Percentiles rank a stretch among this genome's conserved stretches.
phyloP scores from a whole-genome alignment of 2,113 vertebrate species.

The Tupaia chinensis region DNA sequence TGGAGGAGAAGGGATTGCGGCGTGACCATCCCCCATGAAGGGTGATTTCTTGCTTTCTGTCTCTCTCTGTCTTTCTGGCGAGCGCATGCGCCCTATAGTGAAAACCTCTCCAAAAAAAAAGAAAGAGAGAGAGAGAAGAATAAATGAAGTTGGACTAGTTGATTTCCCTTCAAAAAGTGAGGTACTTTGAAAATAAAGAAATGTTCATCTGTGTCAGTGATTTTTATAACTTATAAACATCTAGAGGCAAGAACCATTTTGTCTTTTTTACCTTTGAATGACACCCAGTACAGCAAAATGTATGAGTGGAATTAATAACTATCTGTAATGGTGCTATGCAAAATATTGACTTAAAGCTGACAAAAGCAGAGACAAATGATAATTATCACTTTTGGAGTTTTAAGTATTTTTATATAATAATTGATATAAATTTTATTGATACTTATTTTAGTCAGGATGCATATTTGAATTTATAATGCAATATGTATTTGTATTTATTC shows the following conservation, averaged over 20 bases:
- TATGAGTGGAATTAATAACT: conserved; percentile 48
- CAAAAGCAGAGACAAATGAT: neutral
- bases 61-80: no score
- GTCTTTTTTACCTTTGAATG: neutral
- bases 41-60: no score
- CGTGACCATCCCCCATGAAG: no score
- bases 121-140: no score
- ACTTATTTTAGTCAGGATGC: neutral
- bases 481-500: conserved; percentile 48
- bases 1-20: no score
- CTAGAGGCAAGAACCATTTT: conserved; percentile 13
- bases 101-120: no score
- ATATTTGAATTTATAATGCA: neutral
- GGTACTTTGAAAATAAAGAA: conserved; percentile 30
- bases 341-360: conserved; percentile 4
- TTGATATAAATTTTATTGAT: conserved; percentile 29
- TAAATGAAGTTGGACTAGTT: neutral
- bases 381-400: conserved; percentile 6
- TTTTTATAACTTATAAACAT: conserved; percentile 29
- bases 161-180: conserved; percentile 12
- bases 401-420: conserved; percentile 13
- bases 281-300: neutral
- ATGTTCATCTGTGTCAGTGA: neutral
- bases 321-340: neutral
- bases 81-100: no score